phyloP scores from a whole-genome alignment of 2,113 vertebrate genomes.

The Aegotheles bennettii region DNA sequence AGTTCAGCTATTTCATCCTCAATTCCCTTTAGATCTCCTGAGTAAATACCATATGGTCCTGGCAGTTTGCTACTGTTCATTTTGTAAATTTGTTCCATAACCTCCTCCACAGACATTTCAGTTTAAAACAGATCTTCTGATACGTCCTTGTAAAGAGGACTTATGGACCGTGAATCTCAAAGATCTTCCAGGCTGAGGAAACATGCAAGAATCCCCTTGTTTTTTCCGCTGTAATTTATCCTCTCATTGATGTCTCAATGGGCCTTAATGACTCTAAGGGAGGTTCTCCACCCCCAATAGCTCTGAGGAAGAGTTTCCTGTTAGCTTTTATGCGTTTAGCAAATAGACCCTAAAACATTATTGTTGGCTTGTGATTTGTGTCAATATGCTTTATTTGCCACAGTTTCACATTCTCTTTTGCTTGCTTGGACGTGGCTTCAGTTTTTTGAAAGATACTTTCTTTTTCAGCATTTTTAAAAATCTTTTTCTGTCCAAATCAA shows the following conservation, averaged over 20 bases:
- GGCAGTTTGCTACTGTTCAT: slow-evolving; percentile 25
- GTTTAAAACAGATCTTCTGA: not conserved
- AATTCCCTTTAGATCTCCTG: not conserved
- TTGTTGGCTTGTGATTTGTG: not conserved
- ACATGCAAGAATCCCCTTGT: not conserved
- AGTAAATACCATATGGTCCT: slow-evolving; percentile 11
- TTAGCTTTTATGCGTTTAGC: not conserved
- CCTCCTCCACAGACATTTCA: not conserved
- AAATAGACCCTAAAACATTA: not conserved
- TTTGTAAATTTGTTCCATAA: slow-evolving; percentile 39
- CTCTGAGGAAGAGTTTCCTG: not conserved
- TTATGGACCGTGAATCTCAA: not conserved
- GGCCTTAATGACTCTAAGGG: not conserved
- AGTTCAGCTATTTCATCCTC: slow-evolving; percentile 6
- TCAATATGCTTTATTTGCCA: not conserved
- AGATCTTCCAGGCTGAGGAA: not conserved
- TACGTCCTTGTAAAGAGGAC: not conserved
- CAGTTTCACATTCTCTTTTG: not conserved
- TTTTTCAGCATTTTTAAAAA: not conserved
- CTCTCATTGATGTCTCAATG: not conserved
- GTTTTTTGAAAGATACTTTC: not conserved
- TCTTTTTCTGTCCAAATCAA: not conserved
- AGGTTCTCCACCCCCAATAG: accelerated
- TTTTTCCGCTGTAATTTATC: not conserved
- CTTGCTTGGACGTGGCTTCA: not conserved